phyloP scores from a whole-genome alignment of 2,888 invertebrate genomes.

The Orchesellides sinensis region DNA sequence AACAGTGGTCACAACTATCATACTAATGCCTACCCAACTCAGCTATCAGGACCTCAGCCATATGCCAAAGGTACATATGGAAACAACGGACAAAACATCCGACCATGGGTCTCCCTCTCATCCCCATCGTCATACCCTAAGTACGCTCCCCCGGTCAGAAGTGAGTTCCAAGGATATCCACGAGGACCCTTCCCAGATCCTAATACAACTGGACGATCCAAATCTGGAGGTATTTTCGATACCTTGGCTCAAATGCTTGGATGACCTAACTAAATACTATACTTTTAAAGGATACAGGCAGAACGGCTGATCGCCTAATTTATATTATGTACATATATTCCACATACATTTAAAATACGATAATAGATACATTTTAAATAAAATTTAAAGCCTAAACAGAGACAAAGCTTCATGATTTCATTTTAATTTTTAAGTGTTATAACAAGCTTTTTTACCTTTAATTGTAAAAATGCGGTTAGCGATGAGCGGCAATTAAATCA shows the following conservation, averaged over 20 bases:
- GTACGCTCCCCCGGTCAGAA: neutral
- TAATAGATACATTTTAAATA: too few species aligned
- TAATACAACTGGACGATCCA: neutral
- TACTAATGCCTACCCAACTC: slow-evolving; percentile 18
- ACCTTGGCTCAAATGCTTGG: slow-evolving; percentile 30
- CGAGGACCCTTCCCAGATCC: slow-evolving; percentile 21
- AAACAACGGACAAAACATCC: slow-evolving; percentile 26
- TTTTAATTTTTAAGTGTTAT: too few species aligned
- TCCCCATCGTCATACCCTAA: slow-evolving; percentile 40
- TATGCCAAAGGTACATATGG: slow-evolving; percentile 29
- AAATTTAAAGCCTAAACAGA: too few species aligned
- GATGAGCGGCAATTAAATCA: too few species aligned
- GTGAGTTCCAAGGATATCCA: slow-evolving; percentile 11
- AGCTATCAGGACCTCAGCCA: slow-evolving; percentile 6
- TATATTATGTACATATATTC: too few species aligned
- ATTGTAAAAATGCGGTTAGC: too few species aligned
- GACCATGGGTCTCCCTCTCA: slow-evolving; percentile 43
- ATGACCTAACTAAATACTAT: neutral
- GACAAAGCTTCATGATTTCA: too few species aligned
- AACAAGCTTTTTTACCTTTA: too few species aligned
- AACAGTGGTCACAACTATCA: slow-evolving; percentile 51
- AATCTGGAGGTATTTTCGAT: slow-evolving; percentile 44
- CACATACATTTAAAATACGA: too few species aligned
- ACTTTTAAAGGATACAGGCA: too few species aligned
- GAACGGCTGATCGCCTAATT: too few species aligned